Base-by-base conservation (phyloP, 2,888 invertebrate species). In the Meganola albula region DNA sequence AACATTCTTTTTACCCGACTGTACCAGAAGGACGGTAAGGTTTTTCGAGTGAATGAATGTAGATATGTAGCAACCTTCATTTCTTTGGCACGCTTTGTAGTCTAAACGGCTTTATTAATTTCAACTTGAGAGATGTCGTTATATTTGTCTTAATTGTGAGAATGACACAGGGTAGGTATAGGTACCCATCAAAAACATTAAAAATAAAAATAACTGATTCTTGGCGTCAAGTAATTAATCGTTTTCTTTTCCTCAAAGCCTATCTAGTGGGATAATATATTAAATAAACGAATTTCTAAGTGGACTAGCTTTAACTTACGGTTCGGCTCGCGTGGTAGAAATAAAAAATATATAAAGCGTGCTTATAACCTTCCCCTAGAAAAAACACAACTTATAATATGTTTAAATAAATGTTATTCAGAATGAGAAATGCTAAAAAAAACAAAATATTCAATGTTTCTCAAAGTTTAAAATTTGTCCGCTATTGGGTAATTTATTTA, bases 381-480 rank as follows among this genome's bases (percentile, higher is more conserved):
- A 27, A 27, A 27, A 27, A 27, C 27, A 27, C 27, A 27, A 27
- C 27, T 27, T 27, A 27, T 27, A 27, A 27, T 27, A 27, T 27
- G 27, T 27, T 27, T 27, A 27, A 27, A 27, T 27, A 27, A 27
- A 27, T 27, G 27, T 27, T 27, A 27, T 27, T 27, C 27, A 27
- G 27, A 27, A 27, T 27, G 27, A 27, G 18, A 27, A 27, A 27
- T 27, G 27, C 27, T 25, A 25, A 25, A 25, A 25, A 25, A 26
- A 26, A 26, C 26, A 26, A 26, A 27, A 27, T 27, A 27, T 27
- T 27, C 27, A 27, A 27, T 27, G 27, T 27, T 27, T 27, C 27
- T 27, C 27, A 27, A 27, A 27, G 27, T 27, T 27, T 27, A 27
- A 27, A 27, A 27, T 27, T 27, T 27, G 27, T 27, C 27, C 27